A percentile compares a stretch with the other conserved stretches of the same genome.
Evolutionary conservation across 2,888 invertebrate species (phyloP).

Genomic region (Podabrus alpinus): DNA sequence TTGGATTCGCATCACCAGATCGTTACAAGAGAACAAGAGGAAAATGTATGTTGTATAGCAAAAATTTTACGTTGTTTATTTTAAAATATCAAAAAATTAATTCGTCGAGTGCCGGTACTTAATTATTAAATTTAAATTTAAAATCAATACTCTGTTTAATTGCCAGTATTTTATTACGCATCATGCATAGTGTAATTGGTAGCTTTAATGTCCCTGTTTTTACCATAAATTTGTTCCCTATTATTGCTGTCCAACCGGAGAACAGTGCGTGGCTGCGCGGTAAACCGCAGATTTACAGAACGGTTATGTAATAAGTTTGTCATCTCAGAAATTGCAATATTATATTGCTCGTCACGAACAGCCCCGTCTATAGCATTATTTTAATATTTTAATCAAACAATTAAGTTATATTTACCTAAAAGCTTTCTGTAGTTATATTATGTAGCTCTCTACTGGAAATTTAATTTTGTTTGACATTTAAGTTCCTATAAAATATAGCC

Average conservation of each 20-base stretch:
- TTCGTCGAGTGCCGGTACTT: not conserved
- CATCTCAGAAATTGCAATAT: not conserved
- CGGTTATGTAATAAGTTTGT: not conserved
- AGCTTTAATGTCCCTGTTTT: not conserved
- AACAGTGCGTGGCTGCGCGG: not conserved
- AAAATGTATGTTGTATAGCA: constrained; percentile 60
- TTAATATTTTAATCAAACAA: not conserved
- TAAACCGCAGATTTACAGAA: not conserved
- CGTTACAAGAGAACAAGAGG: constrained; percentile 65
- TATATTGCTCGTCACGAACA: not conserved
- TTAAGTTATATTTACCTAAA: not conserved
- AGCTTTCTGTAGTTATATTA: not conserved
- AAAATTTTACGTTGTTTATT: not conserved
- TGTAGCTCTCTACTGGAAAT: not conserved
- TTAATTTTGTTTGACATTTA: not conserved
- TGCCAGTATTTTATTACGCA: not conserved
- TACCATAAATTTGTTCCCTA: not conserved
- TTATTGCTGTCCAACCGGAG: not conserved
- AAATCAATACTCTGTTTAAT: not conserved
- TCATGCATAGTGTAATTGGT: not conserved
- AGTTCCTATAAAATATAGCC: no score
- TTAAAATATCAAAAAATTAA: not conserved
- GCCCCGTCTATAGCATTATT: not conserved
- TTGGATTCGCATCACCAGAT: constrained; percentile 75
- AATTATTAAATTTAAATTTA: not conserved